Conservation (phyloP, 1,140 invertebrate species). For the Hypsibius dujardini region DNA sequence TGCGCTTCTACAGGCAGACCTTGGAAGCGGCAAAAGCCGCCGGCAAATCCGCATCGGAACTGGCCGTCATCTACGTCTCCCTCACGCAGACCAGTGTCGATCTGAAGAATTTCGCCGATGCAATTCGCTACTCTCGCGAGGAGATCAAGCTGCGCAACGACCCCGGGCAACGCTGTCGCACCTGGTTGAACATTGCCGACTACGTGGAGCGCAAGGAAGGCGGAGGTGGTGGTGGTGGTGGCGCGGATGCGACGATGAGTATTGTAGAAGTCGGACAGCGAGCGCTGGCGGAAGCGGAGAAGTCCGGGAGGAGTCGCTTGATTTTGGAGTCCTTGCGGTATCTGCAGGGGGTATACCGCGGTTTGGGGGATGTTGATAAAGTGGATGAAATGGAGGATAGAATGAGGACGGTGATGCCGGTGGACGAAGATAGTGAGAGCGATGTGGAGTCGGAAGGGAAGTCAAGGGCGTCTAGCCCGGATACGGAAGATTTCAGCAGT, state of each 20-base stretch:
- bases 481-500: slow-evolving; percentile 7
- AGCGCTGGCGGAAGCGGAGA: slow-evolving; percentile 44
- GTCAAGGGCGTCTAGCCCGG: slow-evolving; percentile 23
- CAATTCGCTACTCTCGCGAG: slow-evolving; percentile 54
- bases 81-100: slow-evolving; percentile 73
- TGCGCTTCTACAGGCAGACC: slow-evolving; percentile 21
- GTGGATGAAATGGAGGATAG: slow-evolving; percentile 5
- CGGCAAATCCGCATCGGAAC: slow-evolving; percentile 37
- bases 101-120: slow-evolving; percentile 49
- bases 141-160: slow-evolving; percentile 49
- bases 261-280: no score
- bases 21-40: slow-evolving; percentile 40
- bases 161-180: slow-evolving; percentile 36
- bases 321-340: slow-evolving; percentile 42
- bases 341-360: slow-evolving; percentile 29
- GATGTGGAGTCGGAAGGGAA: slow-evolving; percentile 35
- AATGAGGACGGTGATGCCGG: slow-evolving; percentile 13
- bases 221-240: slow-evolving; percentile 23
- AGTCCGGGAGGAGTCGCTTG: slow-evolving; percentile 41
- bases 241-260: slow-evolving; percentile 39
- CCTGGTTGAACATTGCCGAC: slow-evolving; percentile 48
- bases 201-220: slow-evolving; percentile 39
- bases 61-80: slow-evolving; percentile 60
- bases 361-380: slow-evolving; percentile 18
- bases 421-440: slow-evolving; percentile 40